A percentile compares a stretch with the other conserved stretches of the same genome.
Conservation (phyloP, 1,140 invertebrate species). For the Drosophila rufa region DNA sequence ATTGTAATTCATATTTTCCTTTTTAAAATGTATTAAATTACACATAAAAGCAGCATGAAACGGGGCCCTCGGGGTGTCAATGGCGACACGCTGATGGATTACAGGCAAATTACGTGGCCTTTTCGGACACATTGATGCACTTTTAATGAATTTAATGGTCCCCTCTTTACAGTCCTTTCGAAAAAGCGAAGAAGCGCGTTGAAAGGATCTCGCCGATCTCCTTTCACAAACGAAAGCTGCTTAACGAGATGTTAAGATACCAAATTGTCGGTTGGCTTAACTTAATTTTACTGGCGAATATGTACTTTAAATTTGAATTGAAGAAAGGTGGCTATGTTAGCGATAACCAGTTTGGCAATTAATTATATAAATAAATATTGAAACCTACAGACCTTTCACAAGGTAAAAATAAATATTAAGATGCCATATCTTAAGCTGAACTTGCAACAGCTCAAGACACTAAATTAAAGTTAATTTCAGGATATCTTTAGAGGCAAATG, state of each 20-base stretch:
- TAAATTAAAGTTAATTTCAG: neutral
- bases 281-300: constrained; percentile 7
- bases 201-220: constrained; percentile 47
- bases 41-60: constrained; percentile 44
- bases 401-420: neutral
- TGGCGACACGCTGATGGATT: constrained; percentile 72
- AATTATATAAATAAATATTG: neutral
- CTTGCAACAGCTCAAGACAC: neutral
- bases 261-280: constrained; percentile 12
- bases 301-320: constrained; percentile 7
- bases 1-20: constrained; percentile 66
- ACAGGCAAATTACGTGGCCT: constrained; percentile 68
- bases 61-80: constrained; percentile 58
- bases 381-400: neutral
- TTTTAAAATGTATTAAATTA: constrained; percentile 22
- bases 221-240: constrained; percentile 37
- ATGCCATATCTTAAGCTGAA: neutral
- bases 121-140: constrained; percentile 63
- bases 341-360: neutral
- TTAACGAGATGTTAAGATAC: constrained; percentile 44
- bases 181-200: constrained; percentile 28
- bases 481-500: no score
- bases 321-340: neutral
- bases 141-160: constrained; percentile 81
- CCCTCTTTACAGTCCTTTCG: constrained; percentile 3